phyloP scores from a whole-genome alignment of 2,888 invertebrate genomes.

The Drosophila kanekoi region DNA sequence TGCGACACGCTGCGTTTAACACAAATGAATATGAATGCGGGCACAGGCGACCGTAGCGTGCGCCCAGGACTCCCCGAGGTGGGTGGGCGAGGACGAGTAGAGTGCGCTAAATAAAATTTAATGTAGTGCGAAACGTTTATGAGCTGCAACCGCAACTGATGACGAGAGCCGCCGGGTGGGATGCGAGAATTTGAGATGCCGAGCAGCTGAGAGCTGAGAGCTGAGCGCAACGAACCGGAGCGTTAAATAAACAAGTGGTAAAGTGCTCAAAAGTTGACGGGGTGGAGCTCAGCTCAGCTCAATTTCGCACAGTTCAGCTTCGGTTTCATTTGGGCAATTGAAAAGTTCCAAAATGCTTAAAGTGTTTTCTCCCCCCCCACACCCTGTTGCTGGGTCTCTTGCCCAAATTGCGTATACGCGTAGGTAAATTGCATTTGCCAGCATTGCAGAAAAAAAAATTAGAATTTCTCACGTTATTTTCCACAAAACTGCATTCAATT shows the following conservation, averaged over 20 bases:
- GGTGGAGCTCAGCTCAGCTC: slow-evolving; percentile 35
- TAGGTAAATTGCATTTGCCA: slow-evolving; percentile 41
- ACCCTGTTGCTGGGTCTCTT: neutral
- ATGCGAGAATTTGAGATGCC: slow-evolving; percentile 22
- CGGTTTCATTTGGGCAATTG: slow-evolving; percentile 65
- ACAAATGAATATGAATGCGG: slow-evolving; percentile 79
- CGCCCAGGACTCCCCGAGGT: slow-evolving; percentile 7
- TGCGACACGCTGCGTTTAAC: slow-evolving; percentile 73
- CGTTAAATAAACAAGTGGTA: slow-evolving; percentile 78
- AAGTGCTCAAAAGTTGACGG: slow-evolving; percentile 68
- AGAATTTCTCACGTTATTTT: slow-evolving; percentile 14
- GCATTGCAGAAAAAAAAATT: neutral
- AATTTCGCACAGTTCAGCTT: slow-evolving; percentile 27
- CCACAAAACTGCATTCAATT: slow-evolving; percentile 38
- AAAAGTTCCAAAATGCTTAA: slow-evolving; percentile 57
- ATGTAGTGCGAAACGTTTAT: slow-evolving; percentile 81
- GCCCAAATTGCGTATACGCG: slow-evolving; percentile 54
- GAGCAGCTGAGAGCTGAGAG: slow-evolving; percentile 27
- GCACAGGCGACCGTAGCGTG: slow-evolving; percentile 39
- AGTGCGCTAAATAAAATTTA: slow-evolving; percentile 77
- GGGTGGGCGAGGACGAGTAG: slow-evolving; percentile 12
- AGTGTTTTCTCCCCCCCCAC: slow-evolving; percentile 10
- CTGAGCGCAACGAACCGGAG: slow-evolving; percentile 64
- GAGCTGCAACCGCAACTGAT: slow-evolving; percentile 76
- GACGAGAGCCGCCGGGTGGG: slow-evolving; percentile 49